Evolutionary conservation across 2,113 vertebrate species (phyloP), one percentile per base, ranked within the genome.

Genomic region (Theropithecus gelada): DNA sequence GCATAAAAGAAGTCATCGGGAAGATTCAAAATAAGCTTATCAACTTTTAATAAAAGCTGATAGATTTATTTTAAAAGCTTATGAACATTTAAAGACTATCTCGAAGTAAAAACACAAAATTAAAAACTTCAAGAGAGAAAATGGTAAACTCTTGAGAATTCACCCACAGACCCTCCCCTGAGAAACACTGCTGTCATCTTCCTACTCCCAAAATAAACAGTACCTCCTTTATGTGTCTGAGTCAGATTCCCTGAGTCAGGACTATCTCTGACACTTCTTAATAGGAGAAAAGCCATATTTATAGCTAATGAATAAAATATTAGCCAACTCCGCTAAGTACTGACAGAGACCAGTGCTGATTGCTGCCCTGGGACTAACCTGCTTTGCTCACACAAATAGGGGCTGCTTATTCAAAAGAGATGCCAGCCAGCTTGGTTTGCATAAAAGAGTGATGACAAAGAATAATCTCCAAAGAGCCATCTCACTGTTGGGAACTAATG

Each of bases 251-350:
- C 89, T 88, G 80, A 96, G 91, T 96, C 84, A 94, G 93, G 43
- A 93, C 40, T 64, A n/a, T 32, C 17, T 85, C 68, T 75, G 72
- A 76, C 43, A 83, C 25, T 93, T 88, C 50, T 72, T 92, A 90
- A 78, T 59, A 43, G 80, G 16, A 66, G 59, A 70, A 79, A 90
- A 87, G 73, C 50, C 79, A 45, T 73, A 86, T 80, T 89, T 93
- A 75, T 52, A 84, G 79, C 45, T 86, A 87, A 97, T 87, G 78
- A 93, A 97, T 97, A 91, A 94, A 87, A 93, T 73, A 92, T 88
- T 38, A 83, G 83, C 70, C 57, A 22, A 25, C 61, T 78, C 66
- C 70, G 79, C 80, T 92, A 68, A 94, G 75, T 48, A n/a, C 45
- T 61, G 68, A 97, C 35, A 22, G 50, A 73, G 55, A 43, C 50